Conservation (phyloP, 2,113 vertebrate species). For the Eretmochelys imbricata region DNA sequence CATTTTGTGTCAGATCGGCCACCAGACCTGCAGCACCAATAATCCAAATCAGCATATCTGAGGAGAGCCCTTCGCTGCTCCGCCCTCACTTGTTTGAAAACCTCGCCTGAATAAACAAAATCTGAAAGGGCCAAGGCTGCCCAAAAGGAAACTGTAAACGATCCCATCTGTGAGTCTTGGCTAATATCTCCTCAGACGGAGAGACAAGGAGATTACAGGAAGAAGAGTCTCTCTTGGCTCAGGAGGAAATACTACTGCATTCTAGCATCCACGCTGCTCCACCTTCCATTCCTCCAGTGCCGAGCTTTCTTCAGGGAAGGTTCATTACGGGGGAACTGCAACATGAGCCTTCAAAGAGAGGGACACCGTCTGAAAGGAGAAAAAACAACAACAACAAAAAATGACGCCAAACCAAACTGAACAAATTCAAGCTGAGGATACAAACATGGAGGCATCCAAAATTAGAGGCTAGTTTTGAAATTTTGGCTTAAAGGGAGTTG, state of each 20-base stretch:
- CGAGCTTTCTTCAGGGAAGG: slow-evolving; percentile 18
- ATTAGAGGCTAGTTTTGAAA: neutral
- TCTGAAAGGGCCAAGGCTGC: slow-evolving; percentile 69
- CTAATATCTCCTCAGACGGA: slow-evolving; percentile 56
- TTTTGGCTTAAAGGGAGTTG: neutral
- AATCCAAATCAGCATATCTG: slow-evolving; percentile 52
- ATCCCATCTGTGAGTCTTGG: slow-evolving; percentile 76
- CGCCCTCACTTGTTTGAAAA: slow-evolving; percentile 56
- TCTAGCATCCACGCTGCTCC: slow-evolving; percentile 51
- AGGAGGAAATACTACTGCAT: slow-evolving; percentile 63
- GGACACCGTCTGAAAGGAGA: slow-evolving; percentile 36
- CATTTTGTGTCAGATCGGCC: slow-evolving; percentile 49
- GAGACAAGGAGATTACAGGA: slow-evolving; percentile 53
- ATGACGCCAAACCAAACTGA: slow-evolving; percentile 17
- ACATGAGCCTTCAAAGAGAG: slow-evolving; percentile 39
- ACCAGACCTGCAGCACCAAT: slow-evolving; percentile 30
- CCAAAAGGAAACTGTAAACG: slow-evolving; percentile 75
- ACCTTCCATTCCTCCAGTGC: slow-evolving; percentile 44
- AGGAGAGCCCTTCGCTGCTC: slow-evolving; percentile 8
- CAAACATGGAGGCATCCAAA: neutral
- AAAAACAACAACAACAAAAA: slow-evolving; percentile 6
- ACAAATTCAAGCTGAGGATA: neutral
- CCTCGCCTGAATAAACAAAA: slow-evolving; percentile 72
- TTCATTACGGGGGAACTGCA: slow-evolving; percentile 45
- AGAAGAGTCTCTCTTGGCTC: slow-evolving; percentile 36